Evolutionary conservation across 1,140 invertebrate genomes (phyloP).

Genomic region (Mya arenaria): DNA sequence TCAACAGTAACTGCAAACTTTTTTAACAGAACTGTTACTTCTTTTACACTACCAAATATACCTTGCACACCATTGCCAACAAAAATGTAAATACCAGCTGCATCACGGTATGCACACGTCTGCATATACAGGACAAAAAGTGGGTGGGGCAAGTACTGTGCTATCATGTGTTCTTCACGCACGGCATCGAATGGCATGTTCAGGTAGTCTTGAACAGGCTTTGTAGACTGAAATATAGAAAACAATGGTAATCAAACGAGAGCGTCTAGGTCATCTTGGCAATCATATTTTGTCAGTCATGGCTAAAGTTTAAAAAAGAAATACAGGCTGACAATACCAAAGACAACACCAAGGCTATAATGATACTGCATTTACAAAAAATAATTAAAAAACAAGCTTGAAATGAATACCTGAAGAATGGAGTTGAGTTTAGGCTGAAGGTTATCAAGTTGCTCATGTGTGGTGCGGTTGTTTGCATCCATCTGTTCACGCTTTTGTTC

Average conservation of each 20-base stretch:
- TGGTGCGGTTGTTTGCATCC: conserved; percentile 89
- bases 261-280: too few relatives aligned
- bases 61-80: too few relatives aligned
- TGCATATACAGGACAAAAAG: conserved; percentile 95
- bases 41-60: too few relatives aligned
- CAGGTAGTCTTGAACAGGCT: conserved; percentile 94
- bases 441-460: conserved; percentile 90
- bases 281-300: too few relatives aligned
- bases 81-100: too few relatives aligned
- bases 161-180: conserved; percentile 88
- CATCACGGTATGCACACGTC: conserved; percentile 91
- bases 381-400: too few relatives aligned
- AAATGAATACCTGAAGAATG: conserved; percentile 86
- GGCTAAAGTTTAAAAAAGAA: too few relatives aligned
- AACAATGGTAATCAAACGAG: too few relatives aligned
- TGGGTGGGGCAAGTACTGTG: conserved; percentile 89
- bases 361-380: too few relatives aligned
- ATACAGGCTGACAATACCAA: conserved; percentile 20
- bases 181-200: conserved; percentile 90
- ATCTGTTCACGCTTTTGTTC: conserved; percentile 90
- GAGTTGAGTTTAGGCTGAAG: conserved; percentile 89
- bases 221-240: conserved; percentile 85
- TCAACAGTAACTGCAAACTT: neutral
- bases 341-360: too few relatives aligned
- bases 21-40: neutral